Base-by-base conservation (phyloP, 1,140 invertebrate genomes). In the Pseudomyrmex flavicornis region DNA sequence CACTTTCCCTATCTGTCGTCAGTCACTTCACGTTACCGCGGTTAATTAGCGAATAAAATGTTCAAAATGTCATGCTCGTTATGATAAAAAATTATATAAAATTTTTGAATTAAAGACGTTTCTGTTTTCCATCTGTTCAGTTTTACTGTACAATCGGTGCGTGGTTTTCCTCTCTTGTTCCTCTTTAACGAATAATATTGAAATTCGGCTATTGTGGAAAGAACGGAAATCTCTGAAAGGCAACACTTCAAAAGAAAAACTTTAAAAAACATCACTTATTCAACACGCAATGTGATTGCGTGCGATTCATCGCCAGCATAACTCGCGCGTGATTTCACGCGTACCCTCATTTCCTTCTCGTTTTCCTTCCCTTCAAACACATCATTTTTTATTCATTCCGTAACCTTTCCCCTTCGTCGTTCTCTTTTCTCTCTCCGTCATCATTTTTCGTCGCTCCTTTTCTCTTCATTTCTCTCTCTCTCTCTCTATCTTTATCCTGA, bases 371-470 rank as follows among this genome's bases (percentile, higher is more conserved):
- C 76, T 80, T 72, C 66, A 80, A 80, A 80, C 66, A 72, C 54
- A 77, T 66, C 62, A 84, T 75, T 84, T 88, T 88, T 87, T 75
- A 87, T 84, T 80, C 86, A 80, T 80, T 54, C 75, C 84, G 68
- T 86, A 83, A 87, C 73, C 58, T 48, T 54, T 48, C 17, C 26
- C 63, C 70, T 48, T 12, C 52, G 9, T 12, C 12, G 22, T 5
- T 69, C 63, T 77, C 77, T 77, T 73, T 48, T 20, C 63, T 35
- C 35, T 35, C 35, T 7, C 35, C 35, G 5, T 35, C 35, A 35
- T 35, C 35, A 35, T 35, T 35, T 35, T 35, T 35, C 35, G 35
- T 35, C 35, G 35, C 35, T 35, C 5, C 7, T 35, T 17, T 17
- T 35, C 5, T 35, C n/a, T 35, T 63, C 54, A 66, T 70, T 59